These are phyloP conservation scores for Anguilla pacifica DNA, from an alignment of 2,797 vertebrate species.

Conservation along the genomic window DNA sequence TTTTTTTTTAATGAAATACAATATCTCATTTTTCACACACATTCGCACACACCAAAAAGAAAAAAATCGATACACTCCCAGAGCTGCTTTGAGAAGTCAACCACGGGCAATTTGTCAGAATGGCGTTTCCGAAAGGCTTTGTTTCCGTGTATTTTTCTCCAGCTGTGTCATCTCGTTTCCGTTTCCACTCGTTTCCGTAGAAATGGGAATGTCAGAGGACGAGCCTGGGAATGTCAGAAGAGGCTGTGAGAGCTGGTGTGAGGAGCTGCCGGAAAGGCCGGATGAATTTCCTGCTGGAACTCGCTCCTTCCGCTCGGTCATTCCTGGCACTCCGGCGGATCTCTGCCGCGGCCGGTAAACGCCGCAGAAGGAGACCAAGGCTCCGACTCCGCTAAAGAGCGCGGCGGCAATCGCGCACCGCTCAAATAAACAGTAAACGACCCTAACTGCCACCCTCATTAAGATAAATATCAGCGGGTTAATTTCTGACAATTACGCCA, in stretches of 20 bases:
- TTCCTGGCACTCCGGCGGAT: slow-evolving; percentile 38
- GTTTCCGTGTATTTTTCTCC: slow-evolving; percentile 52
- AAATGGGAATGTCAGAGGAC: slow-evolving; percentile 5
- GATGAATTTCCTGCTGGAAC: slow-evolving; percentile 13
- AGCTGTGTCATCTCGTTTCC: slow-evolving; percentile 41
- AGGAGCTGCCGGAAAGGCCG: slow-evolving; percentile 30
- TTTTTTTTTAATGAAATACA: slow-evolving; percentile 61
- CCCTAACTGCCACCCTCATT: slow-evolving; percentile 52
- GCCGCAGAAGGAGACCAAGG: slow-evolving; percentile 6
- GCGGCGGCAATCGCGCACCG: slow-evolving; percentile 53
- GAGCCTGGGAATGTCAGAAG: slow-evolving; percentile 15
- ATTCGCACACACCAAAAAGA: slow-evolving; percentile 39
- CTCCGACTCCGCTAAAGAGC: slow-evolving; percentile 49
- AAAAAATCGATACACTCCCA: slow-evolving; percentile 69
- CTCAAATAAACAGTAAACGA: slow-evolving; percentile 58
- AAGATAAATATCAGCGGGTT: slow-evolving; percentile 61
- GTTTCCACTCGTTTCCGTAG: slow-evolving; percentile 23
- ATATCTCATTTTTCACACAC: slow-evolving; percentile 45
- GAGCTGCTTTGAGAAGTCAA: slow-evolving; percentile 63
- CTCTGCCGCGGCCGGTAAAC: slow-evolving; percentile 38
- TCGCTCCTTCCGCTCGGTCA: slow-evolving; percentile 35
- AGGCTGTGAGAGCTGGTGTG: slow-evolving; percentile 1
- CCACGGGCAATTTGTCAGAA: slow-evolving; percentile 67
- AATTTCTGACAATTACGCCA: slow-evolving; percentile 53
- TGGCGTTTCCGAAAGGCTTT: slow-evolving; percentile 62